These are phyloP conservation scores for Phocoena phocoena DNA, from an alignment of 2,113 vertebrate species.

Conservation along the genomic window DNA sequence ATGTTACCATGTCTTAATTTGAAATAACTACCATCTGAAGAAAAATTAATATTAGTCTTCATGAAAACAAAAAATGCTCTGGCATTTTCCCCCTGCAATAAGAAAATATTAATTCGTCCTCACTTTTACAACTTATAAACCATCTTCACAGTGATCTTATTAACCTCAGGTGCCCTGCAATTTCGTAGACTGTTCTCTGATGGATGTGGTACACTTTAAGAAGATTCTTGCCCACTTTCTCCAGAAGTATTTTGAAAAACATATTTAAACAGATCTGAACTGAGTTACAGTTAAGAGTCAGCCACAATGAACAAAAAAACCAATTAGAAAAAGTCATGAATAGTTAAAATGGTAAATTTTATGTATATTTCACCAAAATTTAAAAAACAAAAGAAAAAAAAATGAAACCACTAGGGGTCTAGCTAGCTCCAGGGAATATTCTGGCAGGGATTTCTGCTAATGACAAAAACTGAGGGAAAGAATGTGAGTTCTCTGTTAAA, in stretches of 20 bases:
- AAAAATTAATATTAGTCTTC: neutral
- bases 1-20: neutral
- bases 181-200: neutral
- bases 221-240: neutral
- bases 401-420: neutral
- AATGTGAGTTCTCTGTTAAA: slow-evolving; percentile 8
- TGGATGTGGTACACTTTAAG: neutral
- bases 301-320: neutral
- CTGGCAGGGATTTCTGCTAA: neutral
- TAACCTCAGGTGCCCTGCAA: neutral
- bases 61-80: neutral
- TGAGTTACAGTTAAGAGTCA: neutral
- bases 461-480: neutral
- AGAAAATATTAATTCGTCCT: neutral
- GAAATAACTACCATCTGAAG: neutral
- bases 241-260: neutral
- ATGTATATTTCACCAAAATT: neutral
- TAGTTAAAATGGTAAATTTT: neutral
- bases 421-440: neutral
- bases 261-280: neutral
- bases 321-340: neutral
- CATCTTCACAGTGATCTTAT: neutral
- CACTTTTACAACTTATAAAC: neutral
- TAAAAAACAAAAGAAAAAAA: neutral
- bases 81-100: neutral